Evolutionary conservation across 1,140 invertebrate genomes (phyloP), one percentile per base, ranked within the genome.

Genomic region (Panulirus ornatus): DNA sequence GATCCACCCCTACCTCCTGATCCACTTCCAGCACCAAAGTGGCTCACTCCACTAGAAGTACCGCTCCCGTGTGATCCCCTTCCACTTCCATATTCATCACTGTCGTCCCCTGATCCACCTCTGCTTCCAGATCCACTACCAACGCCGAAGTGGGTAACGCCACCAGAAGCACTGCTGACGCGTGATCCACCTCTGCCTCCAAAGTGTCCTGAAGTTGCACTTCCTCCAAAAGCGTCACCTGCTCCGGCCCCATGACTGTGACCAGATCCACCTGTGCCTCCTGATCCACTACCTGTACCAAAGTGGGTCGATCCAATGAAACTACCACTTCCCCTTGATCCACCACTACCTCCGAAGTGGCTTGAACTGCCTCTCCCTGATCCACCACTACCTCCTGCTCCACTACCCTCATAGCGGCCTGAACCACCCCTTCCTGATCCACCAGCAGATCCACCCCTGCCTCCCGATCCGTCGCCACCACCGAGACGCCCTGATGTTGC

Each of bases 311-410:
- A n/a, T n/a, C 34, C 22, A 16, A n/a, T 36, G 19, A 40, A 75
- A 14, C 2, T 71, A 76, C 30, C 19, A 34, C 27, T 40, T 19
- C 3, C 79, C n/a, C 70, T 14, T 63, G 63, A 19, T 34, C 71
- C 22, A 75, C 88, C 22, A 86, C 85, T 42, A 75, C n/a, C n/a
- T n/a, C 88, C 58, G 58, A 91, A 27, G n/a, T n/a, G n/a, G n/a
- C n/a, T n/a, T n/a, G n/a, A n/a, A n/a, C n/a, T n/a, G n/a, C n/a
- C n/a, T n/a, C n/a, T n/a, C n/a, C n/a, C n/a, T n/a, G n/a, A n/a
- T 71, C 27, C 51, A 58, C 71, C 63, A 79, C 63, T 38, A 27
- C 66, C 70, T 76, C 38, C 81, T 1, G 54, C 34, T 85, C 92
- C 92, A 82, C 81, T 44, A 42, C 11, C 36, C 9, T n/a, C 34